These are phyloP conservation scores for Gymnopithys bicolor DNA, from an alignment of 2,797 vertebrate genomes.

Conservation along the genomic window DNA sequence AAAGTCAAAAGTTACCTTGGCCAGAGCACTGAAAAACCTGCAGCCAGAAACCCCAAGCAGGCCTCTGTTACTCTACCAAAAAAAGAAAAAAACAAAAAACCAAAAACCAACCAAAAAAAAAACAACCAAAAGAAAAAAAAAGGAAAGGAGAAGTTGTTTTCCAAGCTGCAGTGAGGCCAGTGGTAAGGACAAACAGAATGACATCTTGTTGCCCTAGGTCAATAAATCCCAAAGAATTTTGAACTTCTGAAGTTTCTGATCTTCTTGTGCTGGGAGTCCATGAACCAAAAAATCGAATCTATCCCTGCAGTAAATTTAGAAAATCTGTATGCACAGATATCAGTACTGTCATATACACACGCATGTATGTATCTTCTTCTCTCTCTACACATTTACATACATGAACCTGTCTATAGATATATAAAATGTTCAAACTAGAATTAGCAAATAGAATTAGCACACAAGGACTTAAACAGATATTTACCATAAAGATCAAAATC, in stretches of 20 bases:
- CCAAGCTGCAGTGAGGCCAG: background rate
- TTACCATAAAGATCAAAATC: background rate
- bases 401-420: background rate
- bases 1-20: background rate
- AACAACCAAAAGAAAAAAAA: no score
- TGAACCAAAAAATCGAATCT: background rate
- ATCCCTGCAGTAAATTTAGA: background rate
- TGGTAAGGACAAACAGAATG: background rate
- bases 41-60: background rate
- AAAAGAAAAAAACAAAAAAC: background rate
- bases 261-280: slow-evolving; percentile 42
- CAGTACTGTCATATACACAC: background rate
- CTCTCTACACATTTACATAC: background rate
- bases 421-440: background rate
- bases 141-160: background rate
- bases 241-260: slow-evolving; percentile 18
- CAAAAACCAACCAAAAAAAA: no score
- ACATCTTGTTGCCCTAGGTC: background rate
- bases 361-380: accelerated
- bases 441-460: background rate
- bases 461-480: background rate
- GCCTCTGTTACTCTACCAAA: background rate
- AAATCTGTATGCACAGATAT: background rate
- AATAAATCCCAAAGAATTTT: background rate
- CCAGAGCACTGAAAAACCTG: background rate